These are phyloP conservation scores for Pachyseris speciosa DNA, from an alignment of 64 coral and sea anemone genomes.

Conservation along the genomic window DNA sequence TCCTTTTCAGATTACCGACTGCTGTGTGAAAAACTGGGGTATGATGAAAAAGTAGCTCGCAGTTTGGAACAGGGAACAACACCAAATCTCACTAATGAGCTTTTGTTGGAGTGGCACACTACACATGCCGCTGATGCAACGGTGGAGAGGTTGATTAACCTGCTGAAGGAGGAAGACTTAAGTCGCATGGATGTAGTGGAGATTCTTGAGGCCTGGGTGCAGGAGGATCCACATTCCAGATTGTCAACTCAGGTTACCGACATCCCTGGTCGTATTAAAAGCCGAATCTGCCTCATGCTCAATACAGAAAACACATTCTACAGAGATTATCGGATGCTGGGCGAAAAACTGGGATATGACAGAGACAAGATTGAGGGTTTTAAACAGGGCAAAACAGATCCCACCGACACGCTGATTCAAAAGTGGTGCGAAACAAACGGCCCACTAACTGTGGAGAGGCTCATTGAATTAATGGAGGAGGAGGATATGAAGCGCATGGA, in stretches of 20 bases:
- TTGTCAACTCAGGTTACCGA: not conserved
- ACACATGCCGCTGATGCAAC: not conserved
- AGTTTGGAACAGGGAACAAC: not conserved
- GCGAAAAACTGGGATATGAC: not conserved
- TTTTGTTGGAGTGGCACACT: not conserved
- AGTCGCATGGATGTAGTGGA: not conserved
- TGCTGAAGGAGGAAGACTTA: not conserved
- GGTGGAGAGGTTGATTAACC: not conserved
- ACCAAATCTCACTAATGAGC: not conserved
- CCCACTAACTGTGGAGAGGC: not conserved
- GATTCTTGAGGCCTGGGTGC: not conserved
- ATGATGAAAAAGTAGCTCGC: not conserved
- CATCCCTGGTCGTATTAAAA: not conserved
- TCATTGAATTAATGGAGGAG: not conserved
- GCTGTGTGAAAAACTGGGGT: constrained; percentile 1
- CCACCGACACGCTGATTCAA: not conserved
- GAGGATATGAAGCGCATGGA: not conserved
- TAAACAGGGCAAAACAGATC: not conserved
- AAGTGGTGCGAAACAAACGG: not conserved
- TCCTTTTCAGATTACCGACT: not conserved
- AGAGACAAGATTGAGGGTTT: not conserved
- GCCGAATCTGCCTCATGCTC: not conserved
- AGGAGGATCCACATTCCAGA: not conserved
- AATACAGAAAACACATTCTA: not conserved
- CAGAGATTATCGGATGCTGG: not conserved